Evolutionary conservation across 64 coral and sea anemone species (phyloP), one percentile per base, ranked within the genome.

Genomic region (Anthopleura sola): DNA sequence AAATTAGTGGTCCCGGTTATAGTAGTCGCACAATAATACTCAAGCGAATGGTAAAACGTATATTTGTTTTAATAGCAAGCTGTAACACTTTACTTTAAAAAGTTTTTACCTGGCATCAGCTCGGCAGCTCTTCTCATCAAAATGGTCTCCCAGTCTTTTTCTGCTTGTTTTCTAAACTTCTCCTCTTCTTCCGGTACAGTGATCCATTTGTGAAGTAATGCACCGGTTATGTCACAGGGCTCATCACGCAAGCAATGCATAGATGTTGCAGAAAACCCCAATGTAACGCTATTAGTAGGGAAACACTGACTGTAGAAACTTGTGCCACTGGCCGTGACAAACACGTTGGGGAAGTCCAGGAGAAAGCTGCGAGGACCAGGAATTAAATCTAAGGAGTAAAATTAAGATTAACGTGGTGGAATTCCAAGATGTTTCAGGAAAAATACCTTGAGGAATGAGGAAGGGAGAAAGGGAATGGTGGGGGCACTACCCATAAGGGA

Each of bases 301-400:
- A 82, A 88, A 57, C 86, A 88, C 38, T 80, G 86, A 44, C 81
- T 55, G 48, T 82, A 88, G 78, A 88, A 88, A 66, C 53, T 88
- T 24, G 75, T 88, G 24, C 86, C 86, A 44, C 75, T 78, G n/a
- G 86, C 86, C 3, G 53, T 50, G 28, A 88, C 86, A 28, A 88
- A 88, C 19, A 88, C 86, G 13, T 88, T 82, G 10, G 29, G 31
- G 37, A 88, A 88, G 44, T 88, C 77, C 31, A 20, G 56, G 39
- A 79, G 78, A 48, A 82, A 88, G 34, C 85, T 86, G 16, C 26
- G n/a, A 37, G 85, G 85, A 77, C 62, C 85, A 21, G 85, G 44
- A 36, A 76, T 71, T 23, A 86, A 75, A 2, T 66, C 85, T 86
- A 17, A 13, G 5, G 13, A 58, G 23, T 24, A 54, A 32, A 54